Evolutionary conservation across 1,140 invertebrate species (phyloP), one percentile per base, ranked within the genome.

Genomic region (Lucilia cuprina): DNA sequence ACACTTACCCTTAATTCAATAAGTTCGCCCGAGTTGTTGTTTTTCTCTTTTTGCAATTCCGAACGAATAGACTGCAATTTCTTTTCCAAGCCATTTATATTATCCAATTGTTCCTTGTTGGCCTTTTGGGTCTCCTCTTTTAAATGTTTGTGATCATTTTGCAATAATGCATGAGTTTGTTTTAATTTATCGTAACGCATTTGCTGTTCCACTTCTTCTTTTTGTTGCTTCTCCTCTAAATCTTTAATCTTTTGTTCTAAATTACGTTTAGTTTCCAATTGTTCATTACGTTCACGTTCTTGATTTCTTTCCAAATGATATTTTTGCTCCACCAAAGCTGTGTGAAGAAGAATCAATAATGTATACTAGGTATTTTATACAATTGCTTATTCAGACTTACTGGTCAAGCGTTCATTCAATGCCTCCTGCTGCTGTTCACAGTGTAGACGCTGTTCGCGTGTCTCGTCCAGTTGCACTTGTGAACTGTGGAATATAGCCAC

Each of bases 401-500:
- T 91, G 90, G 92, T 91, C 83, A 93, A 85, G 85, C 92, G 91
- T 60, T 91, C 89, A 55, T 91, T 92, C 5, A 93, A 86, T 83
- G 92, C 92, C 75, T 93, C 92, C 85, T 93, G 92, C 85, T 92
- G 91, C 82, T 91, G 90, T 84, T 91, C 91, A 86, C 92, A 92
- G 75, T 89, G 86, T 70, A 90, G 74, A 87, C 85, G 88, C 70
- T 91, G 88, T 85, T 91, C 92, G 86, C 91, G 88, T 49, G 88
- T 89, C 86, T 93, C 92, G 78, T 93, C 92, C 60, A 93, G 86
- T 88, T 93, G 92, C 74, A 89, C 88, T 84, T 92, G 90, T 3
- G 91, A 92, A 86, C 91, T 92, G 85, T 92, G 92, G 84, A 92
- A 93, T 86, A 92, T 92, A 9, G 91, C 91, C 83, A 93, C 91